phyloP scores from a whole-genome alignment of 2,113 vertebrate genomes.

The Oncorhynchus clarkii region DNA sequence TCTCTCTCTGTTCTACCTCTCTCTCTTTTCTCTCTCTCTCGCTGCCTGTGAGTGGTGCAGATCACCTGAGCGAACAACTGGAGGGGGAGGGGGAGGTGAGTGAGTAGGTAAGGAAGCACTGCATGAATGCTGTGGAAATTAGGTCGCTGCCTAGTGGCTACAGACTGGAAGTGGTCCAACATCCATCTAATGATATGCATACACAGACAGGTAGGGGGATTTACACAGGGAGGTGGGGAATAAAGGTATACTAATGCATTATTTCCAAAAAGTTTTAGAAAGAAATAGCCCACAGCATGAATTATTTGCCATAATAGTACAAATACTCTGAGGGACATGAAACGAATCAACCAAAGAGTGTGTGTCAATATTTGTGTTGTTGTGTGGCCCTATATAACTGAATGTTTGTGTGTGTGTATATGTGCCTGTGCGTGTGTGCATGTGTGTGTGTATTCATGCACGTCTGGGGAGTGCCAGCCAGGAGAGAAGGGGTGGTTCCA shows the following conservation, averaged over 20 bases:
- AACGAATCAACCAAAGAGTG: background rate
- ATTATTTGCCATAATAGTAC: too few species aligned
- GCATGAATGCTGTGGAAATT: slow-evolving; percentile 63
- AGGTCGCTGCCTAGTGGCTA: slow-evolving; percentile 68
- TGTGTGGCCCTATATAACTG: slow-evolving; percentile 23
- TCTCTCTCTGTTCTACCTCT: slow-evolving; percentile 33
- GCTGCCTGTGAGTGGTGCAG: slow-evolving; percentile 52
- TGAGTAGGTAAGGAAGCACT: slow-evolving; percentile 51
- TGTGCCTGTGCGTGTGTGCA: slow-evolving; percentile 20
- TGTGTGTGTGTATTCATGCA: slow-evolving; percentile 16
- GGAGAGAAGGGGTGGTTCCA: slow-evolving; percentile 71
- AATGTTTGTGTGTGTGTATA: slow-evolving; percentile 11
- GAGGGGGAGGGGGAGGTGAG: slow-evolving; percentile 43
- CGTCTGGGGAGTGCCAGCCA: slow-evolving; percentile 28
- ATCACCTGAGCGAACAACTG: slow-evolving; percentile 75
- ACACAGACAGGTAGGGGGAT: background rate
- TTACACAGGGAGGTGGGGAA: background rate
- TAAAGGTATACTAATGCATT: background rate
- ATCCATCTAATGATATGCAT: background rate
- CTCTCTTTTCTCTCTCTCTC: slow-evolving; percentile 32
- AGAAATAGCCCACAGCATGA: too few species aligned
- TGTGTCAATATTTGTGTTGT: slow-evolving; percentile 10
- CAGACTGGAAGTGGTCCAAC: slow-evolving; percentile 54
- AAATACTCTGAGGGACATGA: too few species aligned
- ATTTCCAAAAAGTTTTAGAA: too few species aligned